Evolutionary conservation across 2,113 vertebrate species (phyloP).

Genomic region (Pelecanoides urinatrix): DNA sequence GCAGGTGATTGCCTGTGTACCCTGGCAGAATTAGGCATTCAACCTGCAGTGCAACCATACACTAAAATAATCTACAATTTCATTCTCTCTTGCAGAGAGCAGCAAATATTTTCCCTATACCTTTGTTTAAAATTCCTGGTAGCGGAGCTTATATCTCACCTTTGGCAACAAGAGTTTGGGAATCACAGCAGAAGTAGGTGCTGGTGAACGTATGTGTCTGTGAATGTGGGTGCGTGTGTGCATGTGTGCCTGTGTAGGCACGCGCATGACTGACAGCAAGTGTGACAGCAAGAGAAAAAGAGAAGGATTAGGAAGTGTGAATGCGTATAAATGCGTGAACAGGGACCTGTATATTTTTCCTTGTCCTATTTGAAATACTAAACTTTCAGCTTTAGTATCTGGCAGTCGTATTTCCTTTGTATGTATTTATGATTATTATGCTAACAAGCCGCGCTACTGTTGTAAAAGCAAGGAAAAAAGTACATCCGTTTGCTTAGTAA

Average conservation of each 20-base stretch:
- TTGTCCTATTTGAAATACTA: conserved; percentile 21
- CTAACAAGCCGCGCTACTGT: neutral
- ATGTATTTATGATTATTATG: neutral
- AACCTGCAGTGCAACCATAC: neutral
- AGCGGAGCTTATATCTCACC: conserved; percentile 9
- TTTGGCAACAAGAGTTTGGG: neutral
- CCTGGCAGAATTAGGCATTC: neutral
- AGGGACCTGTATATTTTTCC: neutral
- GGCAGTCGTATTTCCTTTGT: neutral
- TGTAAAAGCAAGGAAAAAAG: neutral
- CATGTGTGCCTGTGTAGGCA: neutral
- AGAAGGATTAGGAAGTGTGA: neutral
- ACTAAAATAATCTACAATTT: neutral
- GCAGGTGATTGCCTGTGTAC: neutral
- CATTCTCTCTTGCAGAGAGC: neutral
- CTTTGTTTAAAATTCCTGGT: conserved; percentile 54
- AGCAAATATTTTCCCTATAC: conserved; percentile 1
- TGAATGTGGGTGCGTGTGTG: neutral
- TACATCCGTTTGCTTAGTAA: neutral
- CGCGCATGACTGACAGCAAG: neutral
- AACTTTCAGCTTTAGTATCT: neutral
- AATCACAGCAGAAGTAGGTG: conserved; percentile 13
- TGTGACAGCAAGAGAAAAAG: conserved; percentile 6
- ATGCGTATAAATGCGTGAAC: neutral
- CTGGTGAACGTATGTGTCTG: neutral